Conservation (phyloP, 2,888 invertebrate genomes). For the Melinaea menophilus region DNA sequence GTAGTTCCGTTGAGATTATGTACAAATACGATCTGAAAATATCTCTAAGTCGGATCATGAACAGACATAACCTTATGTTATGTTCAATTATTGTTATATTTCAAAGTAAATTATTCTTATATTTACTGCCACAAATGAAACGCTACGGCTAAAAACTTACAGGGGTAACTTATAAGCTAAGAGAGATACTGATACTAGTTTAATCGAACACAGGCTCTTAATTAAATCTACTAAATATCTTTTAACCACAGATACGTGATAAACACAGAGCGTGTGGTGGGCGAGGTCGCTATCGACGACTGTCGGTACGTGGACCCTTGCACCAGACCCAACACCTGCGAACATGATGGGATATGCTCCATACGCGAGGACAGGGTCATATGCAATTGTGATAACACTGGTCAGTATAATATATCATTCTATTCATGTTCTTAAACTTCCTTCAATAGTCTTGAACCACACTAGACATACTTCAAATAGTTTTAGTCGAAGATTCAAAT, state of each 20-base stretch:
- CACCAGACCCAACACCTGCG: conserved; percentile 92
- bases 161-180: too few species aligned
- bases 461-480: neutral
- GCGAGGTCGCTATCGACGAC: conserved; percentile 93
- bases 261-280: conserved; percentile 89
- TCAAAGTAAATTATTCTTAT: too few species aligned
- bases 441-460: neutral
- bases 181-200: too few species aligned
- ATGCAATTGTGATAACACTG: conserved; percentile 93
- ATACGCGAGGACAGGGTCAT: conserved; percentile 91
- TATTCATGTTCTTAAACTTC: too few species aligned
- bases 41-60: too few species aligned
- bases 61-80: too few species aligned
- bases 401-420: conserved; percentile 38
- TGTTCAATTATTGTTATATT: too few species aligned
- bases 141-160: too few species aligned
- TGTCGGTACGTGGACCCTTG: conserved; percentile 94
- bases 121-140: too few species aligned
- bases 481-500: neutral
- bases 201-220: too few species aligned
- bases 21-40: neutral
- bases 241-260: conserved; percentile 79
- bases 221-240: too few species aligned
- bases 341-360: conserved; percentile 94
- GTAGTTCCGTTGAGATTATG: neutral